phyloP scores from a whole-genome alignment of 2,113 vertebrate species.

The Patagioenas fasciata region DNA sequence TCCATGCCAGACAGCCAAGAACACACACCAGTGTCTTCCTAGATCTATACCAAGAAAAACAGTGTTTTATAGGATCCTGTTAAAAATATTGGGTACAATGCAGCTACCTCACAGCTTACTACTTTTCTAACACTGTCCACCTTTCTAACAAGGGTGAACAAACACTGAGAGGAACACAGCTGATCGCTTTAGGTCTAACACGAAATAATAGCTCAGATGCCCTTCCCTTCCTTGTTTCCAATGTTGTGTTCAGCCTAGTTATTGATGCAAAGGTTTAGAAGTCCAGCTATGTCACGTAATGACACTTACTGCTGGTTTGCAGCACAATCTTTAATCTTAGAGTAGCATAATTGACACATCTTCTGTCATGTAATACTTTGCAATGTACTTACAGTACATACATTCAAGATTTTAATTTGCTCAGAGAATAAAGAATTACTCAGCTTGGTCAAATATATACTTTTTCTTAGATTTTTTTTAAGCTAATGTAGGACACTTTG shows the following conservation, averaged over 20 bases:
- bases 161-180: background rate
- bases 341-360: background rate
- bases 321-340: background rate
- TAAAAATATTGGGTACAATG: background rate
- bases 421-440: background rate
- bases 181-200: background rate
- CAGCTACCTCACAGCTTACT: background rate
- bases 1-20: background rate
- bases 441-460: background rate
- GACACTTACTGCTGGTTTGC: background rate
- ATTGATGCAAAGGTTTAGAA: background rate
- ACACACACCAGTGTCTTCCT: background rate
- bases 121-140: background rate
- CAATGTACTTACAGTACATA: no score
- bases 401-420: background rate
- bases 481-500: background rate
- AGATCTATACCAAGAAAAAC: background rate
- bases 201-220: background rate
- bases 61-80: background rate
- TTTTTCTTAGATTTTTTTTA: background rate
- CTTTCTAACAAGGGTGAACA: background rate
- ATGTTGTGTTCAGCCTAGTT: background rate
- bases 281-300: background rate
- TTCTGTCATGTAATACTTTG: background rate
- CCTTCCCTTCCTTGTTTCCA: background rate